Conservation (phyloP, 2,113 vertebrate species). For the Typhlomys cinereus region DNA sequence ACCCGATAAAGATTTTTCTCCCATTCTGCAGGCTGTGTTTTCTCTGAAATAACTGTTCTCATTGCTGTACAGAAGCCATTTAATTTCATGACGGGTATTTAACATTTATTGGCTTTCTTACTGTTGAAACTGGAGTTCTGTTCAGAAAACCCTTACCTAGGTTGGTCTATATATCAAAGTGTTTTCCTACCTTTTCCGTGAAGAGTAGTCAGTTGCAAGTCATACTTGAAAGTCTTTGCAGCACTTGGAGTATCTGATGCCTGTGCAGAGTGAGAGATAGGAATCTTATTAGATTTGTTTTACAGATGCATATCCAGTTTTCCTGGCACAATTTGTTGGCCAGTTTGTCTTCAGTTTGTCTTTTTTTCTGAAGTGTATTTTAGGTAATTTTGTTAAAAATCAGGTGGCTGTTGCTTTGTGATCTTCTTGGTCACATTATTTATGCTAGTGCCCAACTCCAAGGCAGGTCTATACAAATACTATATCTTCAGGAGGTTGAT, state of each 20-base stretch:
- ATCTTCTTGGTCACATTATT: background rate
- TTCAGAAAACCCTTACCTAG: background rate
- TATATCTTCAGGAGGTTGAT: background rate
- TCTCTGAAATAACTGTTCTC: background rate
- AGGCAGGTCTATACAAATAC: accelerated
- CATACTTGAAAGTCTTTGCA: background rate
- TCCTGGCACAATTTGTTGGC: background rate
- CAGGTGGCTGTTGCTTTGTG: no score
- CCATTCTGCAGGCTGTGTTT: no score
- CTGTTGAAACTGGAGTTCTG: background rate
- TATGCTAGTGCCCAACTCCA: background rate
- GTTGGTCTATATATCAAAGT: no score
- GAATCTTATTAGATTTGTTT: background rate
- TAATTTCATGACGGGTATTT: background rate
- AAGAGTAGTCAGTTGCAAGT: background rate
- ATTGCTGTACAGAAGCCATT: background rate
- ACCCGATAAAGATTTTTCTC: background rate
- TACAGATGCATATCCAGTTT: background rate
- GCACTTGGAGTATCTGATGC: background rate
- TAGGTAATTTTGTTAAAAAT: background rate
- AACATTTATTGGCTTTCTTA: background rate
- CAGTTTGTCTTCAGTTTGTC: background rate
- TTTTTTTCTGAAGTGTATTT: background rate
- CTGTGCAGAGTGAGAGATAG: background rate
- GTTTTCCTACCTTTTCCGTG: background rate